phyloP scores from a whole-genome alignment of 2,113 vertebrate species.

The Muscicapa adusta region DNA sequence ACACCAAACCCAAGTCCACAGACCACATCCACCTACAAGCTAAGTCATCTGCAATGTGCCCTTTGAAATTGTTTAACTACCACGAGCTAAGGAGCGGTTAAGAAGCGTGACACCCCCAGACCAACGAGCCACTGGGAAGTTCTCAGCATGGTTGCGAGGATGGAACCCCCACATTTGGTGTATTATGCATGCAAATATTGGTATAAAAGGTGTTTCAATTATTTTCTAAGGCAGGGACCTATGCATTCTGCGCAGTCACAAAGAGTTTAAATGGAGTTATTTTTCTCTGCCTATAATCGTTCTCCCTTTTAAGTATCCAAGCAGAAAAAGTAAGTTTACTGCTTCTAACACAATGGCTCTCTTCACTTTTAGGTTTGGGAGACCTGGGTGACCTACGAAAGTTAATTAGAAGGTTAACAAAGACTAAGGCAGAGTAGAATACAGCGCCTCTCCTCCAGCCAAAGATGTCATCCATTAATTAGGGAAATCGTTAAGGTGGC shows the following conservation, averaged over 20 bases:
- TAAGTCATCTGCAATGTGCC: no score
- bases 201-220: slow-evolving; percentile 83
- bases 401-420: slow-evolving; percentile 99
- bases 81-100: no score
- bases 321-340: slow-evolving; percentile 99
- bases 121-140: no score
- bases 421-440: slow-evolving; percentile 98
- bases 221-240: slow-evolving; percentile 87
- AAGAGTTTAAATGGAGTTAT: slow-evolving; percentile 99
- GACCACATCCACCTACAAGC: no score
- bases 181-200: slow-evolving; percentile 82
- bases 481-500: slow-evolving; percentile 99
- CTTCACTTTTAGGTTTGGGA: slow-evolving; percentile 99
- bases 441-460: slow-evolving; percentile 98
- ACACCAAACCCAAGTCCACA: no score
- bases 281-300: slow-evolving; percentile 97
- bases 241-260: slow-evolving; percentile 90
- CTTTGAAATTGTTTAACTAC: no score
- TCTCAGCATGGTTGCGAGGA: no score
- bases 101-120: no score
- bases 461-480: slow-evolving; percentile 99
- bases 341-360: slow-evolving; percentile 96
- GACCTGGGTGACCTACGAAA: slow-evolving; percentile 99
- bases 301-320: slow-evolving; percentile 97
- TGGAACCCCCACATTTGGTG: no score